A percentile compares a stretch with the other conserved stretches of the same genome.
Evolutionary conservation across 2,888 invertebrate species (phyloP).

Genomic region (Boloria selene): DNA sequence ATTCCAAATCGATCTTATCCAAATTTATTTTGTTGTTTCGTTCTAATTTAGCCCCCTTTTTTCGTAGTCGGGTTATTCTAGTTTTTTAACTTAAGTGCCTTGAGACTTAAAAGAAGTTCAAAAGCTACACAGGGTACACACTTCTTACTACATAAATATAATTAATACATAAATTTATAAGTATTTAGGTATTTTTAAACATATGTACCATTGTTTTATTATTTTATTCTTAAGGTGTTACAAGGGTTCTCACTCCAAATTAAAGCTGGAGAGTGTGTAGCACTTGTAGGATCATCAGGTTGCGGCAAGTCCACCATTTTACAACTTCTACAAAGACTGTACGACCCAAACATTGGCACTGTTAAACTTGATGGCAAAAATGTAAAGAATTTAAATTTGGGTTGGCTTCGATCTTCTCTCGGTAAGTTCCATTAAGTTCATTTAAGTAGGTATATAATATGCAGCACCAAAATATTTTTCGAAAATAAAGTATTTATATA

Average conservation of each 20-base stretch:
- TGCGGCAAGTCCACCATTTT: slow-evolving; percentile 92
- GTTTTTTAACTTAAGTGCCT: no score
- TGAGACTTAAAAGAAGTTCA: no score
- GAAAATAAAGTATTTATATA: neutral
- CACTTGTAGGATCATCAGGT: slow-evolving; percentile 88
- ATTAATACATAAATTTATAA: no score
- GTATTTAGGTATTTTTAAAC: no score
- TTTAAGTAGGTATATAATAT: neutral
- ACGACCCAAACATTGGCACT: slow-evolving; percentile 83
- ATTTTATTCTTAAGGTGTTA: slow-evolving; percentile 76
- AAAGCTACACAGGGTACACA: no score
- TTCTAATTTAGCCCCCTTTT: no score
- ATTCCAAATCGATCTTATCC: no score
- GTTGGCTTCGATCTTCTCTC: slow-evolving; percentile 89
- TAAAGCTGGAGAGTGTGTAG: slow-evolving; percentile 86
- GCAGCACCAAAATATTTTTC: neutral
- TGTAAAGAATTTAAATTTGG: slow-evolving; percentile 86
- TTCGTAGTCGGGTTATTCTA: no score
- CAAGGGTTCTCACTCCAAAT: slow-evolving; percentile 85
- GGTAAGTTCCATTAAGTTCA: slow-evolving; percentile 58
- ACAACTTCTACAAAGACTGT: slow-evolving; percentile 88
- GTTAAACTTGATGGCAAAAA: slow-evolving; percentile 86
- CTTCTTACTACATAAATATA: no score
- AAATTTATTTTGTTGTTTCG: no score
- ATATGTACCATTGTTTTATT: neutral